Evolutionary conservation across 2,797 vertebrate species (phyloP).

Genomic region (Novumbra hubbsi): DNA sequence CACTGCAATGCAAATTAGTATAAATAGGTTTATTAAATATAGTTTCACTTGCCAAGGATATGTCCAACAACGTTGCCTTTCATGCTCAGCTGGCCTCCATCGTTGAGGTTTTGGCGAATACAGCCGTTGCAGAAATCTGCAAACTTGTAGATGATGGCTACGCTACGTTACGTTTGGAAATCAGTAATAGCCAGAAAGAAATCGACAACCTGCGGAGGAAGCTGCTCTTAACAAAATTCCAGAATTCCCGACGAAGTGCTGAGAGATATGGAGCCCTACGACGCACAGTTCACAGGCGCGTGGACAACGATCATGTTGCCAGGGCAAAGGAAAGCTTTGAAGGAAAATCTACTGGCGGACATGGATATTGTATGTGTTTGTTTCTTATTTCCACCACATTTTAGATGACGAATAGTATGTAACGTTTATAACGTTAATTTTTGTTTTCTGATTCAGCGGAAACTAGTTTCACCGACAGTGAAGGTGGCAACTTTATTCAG

Average conservation of each 20-base stretch:
- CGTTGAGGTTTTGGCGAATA: conserved; percentile 56
- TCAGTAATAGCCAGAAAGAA: conserved; percentile 24
- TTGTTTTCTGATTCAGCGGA: neutral
- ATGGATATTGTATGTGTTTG: conserved; percentile 1
- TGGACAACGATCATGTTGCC: neutral
- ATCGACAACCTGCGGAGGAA: conserved; percentile 29
- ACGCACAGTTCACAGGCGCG: neutral
- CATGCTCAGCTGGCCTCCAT: conserved; percentile 54
- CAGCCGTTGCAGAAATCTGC: conserved; percentile 59
- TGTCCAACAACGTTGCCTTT: conserved; percentile 25
- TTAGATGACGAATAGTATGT: neutral
- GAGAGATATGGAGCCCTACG: conserved; percentile 2
- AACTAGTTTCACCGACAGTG: neutral
- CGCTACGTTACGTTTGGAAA: conserved; percentile 7
- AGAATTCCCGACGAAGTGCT: conserved; percentile 11
- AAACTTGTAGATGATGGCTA: conserved; percentile 56
- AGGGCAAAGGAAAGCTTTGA: neutral
- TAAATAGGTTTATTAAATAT: neutral
- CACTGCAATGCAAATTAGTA: neutral
- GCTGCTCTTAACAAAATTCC: conserved; percentile 24
- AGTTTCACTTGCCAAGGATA: neutral
- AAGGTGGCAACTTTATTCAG: neutral
- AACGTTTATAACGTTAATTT: neutral
- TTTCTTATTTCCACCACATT: neutral
- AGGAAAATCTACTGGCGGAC: neutral